Evolutionary conservation across 2,888 invertebrate species (phyloP), one percentile per base, ranked within the genome.

Genomic region (Callyntrura guangdongensis): DNA sequence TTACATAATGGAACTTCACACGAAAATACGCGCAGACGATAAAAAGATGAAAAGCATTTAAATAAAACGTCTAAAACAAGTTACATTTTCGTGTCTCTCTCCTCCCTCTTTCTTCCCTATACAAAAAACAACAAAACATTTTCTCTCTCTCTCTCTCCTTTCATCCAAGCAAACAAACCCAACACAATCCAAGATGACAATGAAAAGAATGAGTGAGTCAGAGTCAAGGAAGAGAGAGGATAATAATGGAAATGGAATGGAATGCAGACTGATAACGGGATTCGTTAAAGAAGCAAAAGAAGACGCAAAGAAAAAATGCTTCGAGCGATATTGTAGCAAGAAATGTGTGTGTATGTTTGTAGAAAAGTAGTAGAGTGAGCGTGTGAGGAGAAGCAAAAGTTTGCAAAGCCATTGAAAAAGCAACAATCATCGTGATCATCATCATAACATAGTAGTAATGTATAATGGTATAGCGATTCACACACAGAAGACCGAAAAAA

Each of bases 221-320:
- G 25, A 77, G 53, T 77, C 77, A 77, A 77, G 47, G 72, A 74
- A 53, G 53, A 77, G 49, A 49, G 74, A 5, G 17, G 17, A 17
- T 61, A 61, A 36, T 36, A 77, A 69, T 87, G 69, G 87, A 87
- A 87, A 87, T 72, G 53, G 84, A 89, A 89, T 89, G 89, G 89
- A 89, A 89, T 89, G 89, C 84, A 77, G 84, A 77, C 89, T 84
- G 83, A 89, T 89, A 89, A 89, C 89, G 89, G 89, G 69, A 89
- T 67, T 79, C 49, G 27, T 67, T 77, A 47, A 67, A 89, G 53
- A 67, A 83, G 49, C 22, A 22, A 20, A n/a, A 25, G 22, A 82
- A 47, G 6, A 36, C 36, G 36, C 36, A 36, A 36, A 36, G 36
- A 36, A 82, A 81, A 83, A 89, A 64, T 84, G 84, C 84, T 89